Percentiles rank a stretch among this genome's conserved stretches.
Conservation (phyloP, 2,113 vertebrate species). For the Lycaon pictus region DNA sequence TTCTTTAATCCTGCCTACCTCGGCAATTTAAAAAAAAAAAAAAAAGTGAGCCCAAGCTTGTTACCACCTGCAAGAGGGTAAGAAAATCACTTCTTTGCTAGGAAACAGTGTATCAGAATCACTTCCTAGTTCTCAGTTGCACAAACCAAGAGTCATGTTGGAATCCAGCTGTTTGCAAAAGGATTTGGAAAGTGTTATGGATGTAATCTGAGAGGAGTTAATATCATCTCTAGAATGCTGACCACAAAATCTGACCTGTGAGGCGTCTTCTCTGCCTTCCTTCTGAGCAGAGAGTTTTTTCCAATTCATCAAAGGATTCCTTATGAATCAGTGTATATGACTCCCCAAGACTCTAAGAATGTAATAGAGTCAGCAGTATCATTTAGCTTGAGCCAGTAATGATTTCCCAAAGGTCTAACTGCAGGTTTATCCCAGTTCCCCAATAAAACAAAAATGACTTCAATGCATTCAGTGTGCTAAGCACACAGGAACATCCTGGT, state of each 20-base stretch:
- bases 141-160: constrained; percentile 25
- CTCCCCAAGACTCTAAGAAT: not conserved
- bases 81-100: constrained; percentile 40
- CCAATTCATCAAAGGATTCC: constrained; percentile 46
- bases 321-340: not conserved
- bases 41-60: not conserved
- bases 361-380: not conserved
- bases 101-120: not conserved
- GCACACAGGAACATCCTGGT: not conserved
- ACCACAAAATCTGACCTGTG: not conserved
- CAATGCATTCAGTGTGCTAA: constrained; percentile 19
- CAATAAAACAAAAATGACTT: constrained; percentile 58
- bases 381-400: constrained; percentile 36
- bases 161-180: constrained; percentile 42
- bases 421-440: not conserved
- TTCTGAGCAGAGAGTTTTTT: not conserved
- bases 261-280: not conserved
- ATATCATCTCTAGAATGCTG: not conserved
- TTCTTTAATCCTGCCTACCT: not conserved
- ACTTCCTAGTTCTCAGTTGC: not conserved
- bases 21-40: not conserved
- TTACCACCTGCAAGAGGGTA: not conserved
- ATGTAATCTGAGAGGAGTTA: not conserved
- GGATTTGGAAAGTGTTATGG: not conserved
- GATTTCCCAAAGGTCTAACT: constrained; percentile 62